Conservation (phyloP, 2,888 invertebrate genomes). For the Drosophila subquinaria region DNA sequence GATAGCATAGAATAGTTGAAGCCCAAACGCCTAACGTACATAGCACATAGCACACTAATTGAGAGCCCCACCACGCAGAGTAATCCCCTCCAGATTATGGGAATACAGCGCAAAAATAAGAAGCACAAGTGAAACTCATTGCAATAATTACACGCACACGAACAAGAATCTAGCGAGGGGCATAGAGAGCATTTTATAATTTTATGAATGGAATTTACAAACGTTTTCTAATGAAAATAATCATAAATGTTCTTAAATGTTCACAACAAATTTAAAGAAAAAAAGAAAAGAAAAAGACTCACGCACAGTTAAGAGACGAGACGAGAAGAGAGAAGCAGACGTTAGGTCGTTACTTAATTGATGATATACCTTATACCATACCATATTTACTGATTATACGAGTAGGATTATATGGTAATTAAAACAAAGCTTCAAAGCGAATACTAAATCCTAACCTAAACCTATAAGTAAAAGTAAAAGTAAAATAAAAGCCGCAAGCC, state of each 20-base stretch:
- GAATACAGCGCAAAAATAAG: not conserved
- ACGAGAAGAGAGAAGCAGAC: slow-evolving; percentile 34
- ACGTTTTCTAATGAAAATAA: slow-evolving; percentile 55
- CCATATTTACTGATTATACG: slow-evolving; percentile 35
- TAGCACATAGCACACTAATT: slow-evolving; percentile 64
- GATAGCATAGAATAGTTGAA: slow-evolving; percentile 84
- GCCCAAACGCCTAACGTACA: slow-evolving; percentile 56
- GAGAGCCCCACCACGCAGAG: slow-evolving; percentile 45
- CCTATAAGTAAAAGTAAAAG: slow-evolving; percentile 12
- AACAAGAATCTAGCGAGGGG: slow-evolving; percentile 10
- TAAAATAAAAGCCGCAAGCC: slow-evolving; percentile 55
- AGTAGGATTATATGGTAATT: slow-evolving; percentile 45
- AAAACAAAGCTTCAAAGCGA: slow-evolving; percentile 39
- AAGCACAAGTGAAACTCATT: slow-evolving; percentile 52
- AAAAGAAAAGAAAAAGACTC: slow-evolving; percentile 36
- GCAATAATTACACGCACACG: slow-evolving; percentile 45
- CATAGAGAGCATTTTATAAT: slow-evolving; percentile 42
- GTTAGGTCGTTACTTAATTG: slow-evolving; percentile 69
- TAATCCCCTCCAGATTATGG: slow-evolving; percentile 25
- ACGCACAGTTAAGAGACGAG: slow-evolving; percentile 29
- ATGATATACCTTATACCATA: slow-evolving; percentile 35
- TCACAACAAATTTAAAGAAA: slow-evolving; percentile 18
- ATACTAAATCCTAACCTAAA: slow-evolving; percentile 39
- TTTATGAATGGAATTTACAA: slow-evolving; percentile 56
- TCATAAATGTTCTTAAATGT: slow-evolving; percentile 46